Evolutionary conservation across 1,140 invertebrate genomes (phyloP).

Genomic region (Colletes latitarsis): DNA sequence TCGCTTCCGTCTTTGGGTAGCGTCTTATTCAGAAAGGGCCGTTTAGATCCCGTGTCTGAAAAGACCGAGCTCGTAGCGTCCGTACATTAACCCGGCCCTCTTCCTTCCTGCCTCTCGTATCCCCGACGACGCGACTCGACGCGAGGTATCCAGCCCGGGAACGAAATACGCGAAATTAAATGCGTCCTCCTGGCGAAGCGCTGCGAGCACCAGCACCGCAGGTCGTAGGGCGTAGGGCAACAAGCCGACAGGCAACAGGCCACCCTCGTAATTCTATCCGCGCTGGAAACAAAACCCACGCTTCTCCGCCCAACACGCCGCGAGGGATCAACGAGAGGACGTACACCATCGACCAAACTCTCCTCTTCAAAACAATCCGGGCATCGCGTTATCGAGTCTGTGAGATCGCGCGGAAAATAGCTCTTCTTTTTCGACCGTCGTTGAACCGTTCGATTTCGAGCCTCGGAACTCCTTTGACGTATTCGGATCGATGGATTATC

Average conservation of each 20-base stretch:
- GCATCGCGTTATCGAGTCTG: no score
- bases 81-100: constrained; percentile 40
- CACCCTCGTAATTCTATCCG: constrained; percentile 32
- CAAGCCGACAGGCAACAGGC: constrained; percentile 11
- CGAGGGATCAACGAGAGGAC: no score
- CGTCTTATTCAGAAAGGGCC: constrained; percentile 45
- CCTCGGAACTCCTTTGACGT: no score
- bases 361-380: no score
- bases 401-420: no score
- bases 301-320: no score
- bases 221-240: neutral
- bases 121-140: neutral
- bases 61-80: constrained; percentile 32
- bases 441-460: no score
- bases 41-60: constrained; percentile 37
- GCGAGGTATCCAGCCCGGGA: constrained; percentile 23
- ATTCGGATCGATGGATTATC: no score
- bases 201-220: neutral
- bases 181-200: constrained; percentile 8
- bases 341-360: no score
- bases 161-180: constrained; percentile 48
- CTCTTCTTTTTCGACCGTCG: no score
- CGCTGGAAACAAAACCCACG: constrained; percentile 9
- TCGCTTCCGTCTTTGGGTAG: constrained; percentile 37
- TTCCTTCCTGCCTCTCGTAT: constrained; percentile 39